A percentile compares a stretch with the other conserved stretches of the same genome.
Conservation (phyloP, 2,888 invertebrate species). For the Leptogaster cylindrica region DNA sequence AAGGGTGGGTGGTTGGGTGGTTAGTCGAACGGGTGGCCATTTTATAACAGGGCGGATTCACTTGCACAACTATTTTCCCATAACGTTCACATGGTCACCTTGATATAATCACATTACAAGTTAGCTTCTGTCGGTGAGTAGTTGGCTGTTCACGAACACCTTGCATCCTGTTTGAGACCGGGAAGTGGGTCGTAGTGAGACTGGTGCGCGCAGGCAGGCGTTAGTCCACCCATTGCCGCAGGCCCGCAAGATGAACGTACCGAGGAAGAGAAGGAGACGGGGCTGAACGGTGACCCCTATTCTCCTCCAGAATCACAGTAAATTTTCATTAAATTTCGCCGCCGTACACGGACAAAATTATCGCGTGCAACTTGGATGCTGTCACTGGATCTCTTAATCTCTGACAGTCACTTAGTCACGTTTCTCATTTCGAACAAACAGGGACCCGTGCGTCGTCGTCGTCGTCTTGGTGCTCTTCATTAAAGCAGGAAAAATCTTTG, state of each 20-base stretch:
- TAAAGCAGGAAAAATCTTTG: slow-evolving; percentile 22
- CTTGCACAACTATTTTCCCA: background rate
- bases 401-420: slow-evolving; percentile 39
- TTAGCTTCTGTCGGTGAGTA: too few species aligned
- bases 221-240: too few species aligned
- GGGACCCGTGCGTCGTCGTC: too few species aligned
- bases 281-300: background rate
- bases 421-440: slow-evolving; percentile 27
- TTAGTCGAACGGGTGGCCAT: background rate
- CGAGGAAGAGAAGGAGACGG: too few species aligned
- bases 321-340: slow-evolving; percentile 14
- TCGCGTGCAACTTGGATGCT: background rate
- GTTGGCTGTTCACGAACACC: too few species aligned
- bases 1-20: background rate
- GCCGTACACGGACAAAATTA: background rate
- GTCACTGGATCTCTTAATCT: slow-evolving; percentile 28
- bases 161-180: too few species aligned
- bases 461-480: slow-evolving; percentile 18
- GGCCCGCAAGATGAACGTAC: too few species aligned
- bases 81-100: too few species aligned
- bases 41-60: background rate
- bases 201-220: too few species aligned
- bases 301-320: background rate
- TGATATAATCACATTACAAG: too few species aligned
- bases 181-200: too few species aligned